Base-by-base conservation (phyloP, 1,140 invertebrate genomes). In the Heliconius congener region DNA sequence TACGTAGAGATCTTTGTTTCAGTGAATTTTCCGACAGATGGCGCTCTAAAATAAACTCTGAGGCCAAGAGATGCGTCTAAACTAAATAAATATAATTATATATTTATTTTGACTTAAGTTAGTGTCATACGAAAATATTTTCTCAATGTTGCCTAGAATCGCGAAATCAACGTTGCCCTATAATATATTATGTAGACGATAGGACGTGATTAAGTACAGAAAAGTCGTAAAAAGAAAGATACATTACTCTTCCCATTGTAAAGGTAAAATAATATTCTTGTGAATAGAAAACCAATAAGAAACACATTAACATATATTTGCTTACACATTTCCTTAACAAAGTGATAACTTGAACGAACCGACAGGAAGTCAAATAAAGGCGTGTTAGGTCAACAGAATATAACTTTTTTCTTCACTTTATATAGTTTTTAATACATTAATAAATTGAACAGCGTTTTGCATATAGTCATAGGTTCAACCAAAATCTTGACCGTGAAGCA, bases 291-390 rank as follows among this genome's bases (percentile, higher is more conserved):
- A 74, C 16, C 71, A 79, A 81, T 83, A 81, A 76, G 74, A 83
- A 83, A 83, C 74, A 74, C 82, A 83, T 82, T 87, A 86, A 85
- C 84, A 84, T 84, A 57, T 87, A 86, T 90, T 88, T 88, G 79
- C 84, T 60, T 80, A 85, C 81, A 83, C 81, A 87, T 90, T 90
- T 89, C 84, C 86, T 81, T 79, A 70, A 80, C 85, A 83, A 84
- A 90, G 83, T 88, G 88, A 87, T 87, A 87, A 88, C 81, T 83
- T 77, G 82, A 83, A 84, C 77, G 81, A 87, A 88, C 82, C 81
- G 85, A 84, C 79, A 84, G 84, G 83, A 88, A 88, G 85, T 81
- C 83, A 86, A 89, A 91, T 82, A 91, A 87, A 88, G 87, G 88
- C 85, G 88, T 80, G 90, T 82, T 84, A 79, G 83, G 84, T 81